Conservation (phyloP, 2,888 invertebrate species). For the Maniola hyperantus region DNA sequence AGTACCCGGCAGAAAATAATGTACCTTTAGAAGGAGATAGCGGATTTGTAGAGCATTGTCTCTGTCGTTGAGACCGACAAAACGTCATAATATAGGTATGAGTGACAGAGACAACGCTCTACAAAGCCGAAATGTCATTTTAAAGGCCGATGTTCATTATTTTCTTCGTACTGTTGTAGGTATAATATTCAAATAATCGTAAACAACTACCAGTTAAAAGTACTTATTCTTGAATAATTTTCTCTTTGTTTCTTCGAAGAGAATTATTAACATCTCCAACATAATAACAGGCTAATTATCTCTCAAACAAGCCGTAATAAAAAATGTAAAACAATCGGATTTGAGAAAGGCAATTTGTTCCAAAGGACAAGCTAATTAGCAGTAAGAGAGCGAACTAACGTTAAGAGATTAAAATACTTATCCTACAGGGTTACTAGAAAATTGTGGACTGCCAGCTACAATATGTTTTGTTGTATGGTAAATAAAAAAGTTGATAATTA, state of each 20-base stretch:
- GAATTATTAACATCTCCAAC: constrained; percentile 27
- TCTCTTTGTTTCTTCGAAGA: constrained; percentile 28
- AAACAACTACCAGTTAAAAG: not conserved
- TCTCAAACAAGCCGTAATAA: constrained; percentile 35
- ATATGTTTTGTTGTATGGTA: too few relatives aligned
- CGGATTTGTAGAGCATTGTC: too few relatives aligned
- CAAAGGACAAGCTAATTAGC: constrained; percentile 37
- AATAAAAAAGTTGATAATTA: too few relatives aligned
- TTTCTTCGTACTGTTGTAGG: too few relatives aligned
- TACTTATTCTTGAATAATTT: constrained; percentile 16
- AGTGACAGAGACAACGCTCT: too few relatives aligned
- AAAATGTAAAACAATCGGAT: constrained; percentile 35
- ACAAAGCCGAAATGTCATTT: too few relatives aligned
- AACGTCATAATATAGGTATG: too few relatives aligned
- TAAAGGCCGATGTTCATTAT: too few relatives aligned
- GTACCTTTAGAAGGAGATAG: too few relatives aligned
- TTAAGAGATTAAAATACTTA: constrained; percentile 25
- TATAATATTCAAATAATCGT: not conserved
- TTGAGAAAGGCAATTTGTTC: constrained; percentile 36
- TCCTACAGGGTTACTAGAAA: constrained; percentile 6
- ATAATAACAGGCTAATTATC: constrained; percentile 33
- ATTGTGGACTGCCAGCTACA: not conserved
- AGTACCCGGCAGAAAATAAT: too few relatives aligned
- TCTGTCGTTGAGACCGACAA: too few relatives aligned
- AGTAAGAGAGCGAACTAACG: constrained; percentile 23